phyloP scores from a whole-genome alignment of 2,797 vertebrate species.

The Typhlichthys subterraneus region DNA sequence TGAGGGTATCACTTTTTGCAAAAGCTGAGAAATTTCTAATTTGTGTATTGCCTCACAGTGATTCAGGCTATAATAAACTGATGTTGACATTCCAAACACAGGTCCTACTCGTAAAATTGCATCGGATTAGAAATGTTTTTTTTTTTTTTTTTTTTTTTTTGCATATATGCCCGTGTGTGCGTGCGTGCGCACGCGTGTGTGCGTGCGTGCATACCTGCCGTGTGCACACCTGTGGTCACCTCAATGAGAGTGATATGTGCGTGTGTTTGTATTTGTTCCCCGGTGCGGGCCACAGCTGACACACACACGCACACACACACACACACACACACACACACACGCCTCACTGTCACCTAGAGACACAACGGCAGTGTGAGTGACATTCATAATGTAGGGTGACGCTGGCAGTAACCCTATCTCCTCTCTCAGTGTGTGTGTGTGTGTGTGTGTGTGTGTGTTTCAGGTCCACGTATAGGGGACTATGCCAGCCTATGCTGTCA shows the following conservation, averaged over 20 bases:
- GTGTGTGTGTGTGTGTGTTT: conserved; percentile 34
- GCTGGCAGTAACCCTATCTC: conserved; percentile 58
- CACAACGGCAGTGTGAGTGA: conserved; percentile 34
- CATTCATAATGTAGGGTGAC: conserved; percentile 51
- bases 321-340: conserved; percentile 6
- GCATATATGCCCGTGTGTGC: conserved; percentile 55
- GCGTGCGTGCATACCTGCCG: conserved; percentile 46
- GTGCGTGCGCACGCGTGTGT: conserved; percentile 60
- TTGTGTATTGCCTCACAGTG: no score
- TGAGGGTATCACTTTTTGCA: no score
- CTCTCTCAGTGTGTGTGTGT: conserved; percentile 35
- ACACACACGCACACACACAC: conserved; percentile 3
- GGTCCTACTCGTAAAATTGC: no score
- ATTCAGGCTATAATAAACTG: no score
- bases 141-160: conserved; percentile 37
- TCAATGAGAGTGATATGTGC: conserved; percentile 44
- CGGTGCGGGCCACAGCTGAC: conserved; percentile 37
- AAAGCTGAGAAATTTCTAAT: no score
- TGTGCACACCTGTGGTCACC: conserved; percentile 73
- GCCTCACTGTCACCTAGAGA: conserved; percentile 35
- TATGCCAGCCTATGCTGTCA: conserved; percentile 15
- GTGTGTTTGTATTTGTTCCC: conserved; percentile 54
- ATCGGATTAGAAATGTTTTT: no score
- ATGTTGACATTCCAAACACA: no score
- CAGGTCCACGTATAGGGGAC: conserved; percentile 68